Conservation (phyloP, 2,113 vertebrate species). For the Crotalus helleri region DNA sequence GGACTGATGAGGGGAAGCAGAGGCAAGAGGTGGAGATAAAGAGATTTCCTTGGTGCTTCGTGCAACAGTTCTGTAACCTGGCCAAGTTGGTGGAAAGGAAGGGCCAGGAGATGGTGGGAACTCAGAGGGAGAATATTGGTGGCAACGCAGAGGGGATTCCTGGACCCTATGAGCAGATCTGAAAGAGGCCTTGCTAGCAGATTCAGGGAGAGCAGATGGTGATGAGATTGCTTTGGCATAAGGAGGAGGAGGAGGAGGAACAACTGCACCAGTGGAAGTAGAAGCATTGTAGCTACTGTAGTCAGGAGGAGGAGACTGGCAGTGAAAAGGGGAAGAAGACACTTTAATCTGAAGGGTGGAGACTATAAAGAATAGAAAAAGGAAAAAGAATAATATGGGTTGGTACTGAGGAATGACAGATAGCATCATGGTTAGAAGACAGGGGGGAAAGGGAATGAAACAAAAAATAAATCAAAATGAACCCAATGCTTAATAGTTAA, state of each 20-base stretch:
- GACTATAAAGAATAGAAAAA: slow-evolving; percentile 66
- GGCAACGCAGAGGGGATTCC: slow-evolving; percentile 64
- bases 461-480: slow-evolving; percentile 72
- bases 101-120: slow-evolving; percentile 74
- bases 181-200: background rate
- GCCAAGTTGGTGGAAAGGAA: slow-evolving; percentile 77
- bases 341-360: slow-evolving; percentile 74
- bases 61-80: slow-evolving; percentile 63
- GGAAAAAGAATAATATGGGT: slow-evolving; percentile 31
- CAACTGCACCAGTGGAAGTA: slow-evolving; percentile 66
- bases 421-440: slow-evolving; percentile 28
- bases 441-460: slow-evolving; percentile 48
- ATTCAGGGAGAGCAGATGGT: slow-evolving; percentile 46
- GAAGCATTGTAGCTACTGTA: slow-evolving; percentile 70
- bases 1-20: slow-evolving; percentile 63
- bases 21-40: slow-evolving; percentile 73
- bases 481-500: slow-evolving; percentile 54
- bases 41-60: slow-evolving; percentile 77
- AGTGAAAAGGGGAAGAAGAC: slow-evolving; percentile 73
- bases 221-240: slow-evolving; percentile 72
- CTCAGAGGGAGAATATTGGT: slow-evolving; percentile 77
- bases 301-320: slow-evolving; percentile 74
- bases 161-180: slow-evolving; percentile 21
- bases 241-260: slow-evolving; percentile 69
- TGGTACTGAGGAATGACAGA: slow-evolving; percentile 45